Conservation (phyloP, 2,113 vertebrate genomes). For the Meles meles region DNA sequence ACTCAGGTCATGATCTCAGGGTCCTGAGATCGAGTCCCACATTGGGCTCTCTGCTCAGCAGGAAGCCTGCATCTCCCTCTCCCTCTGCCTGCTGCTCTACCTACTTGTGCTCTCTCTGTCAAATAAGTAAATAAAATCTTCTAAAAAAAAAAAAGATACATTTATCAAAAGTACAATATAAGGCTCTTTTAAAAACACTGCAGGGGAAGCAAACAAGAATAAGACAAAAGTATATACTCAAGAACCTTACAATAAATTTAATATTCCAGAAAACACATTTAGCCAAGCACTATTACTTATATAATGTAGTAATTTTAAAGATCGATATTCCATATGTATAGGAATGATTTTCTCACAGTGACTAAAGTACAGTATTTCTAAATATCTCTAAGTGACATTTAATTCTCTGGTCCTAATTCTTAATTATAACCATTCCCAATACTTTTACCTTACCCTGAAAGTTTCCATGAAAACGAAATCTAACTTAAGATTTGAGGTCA, state of each 20-base stretch:
- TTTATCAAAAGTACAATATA: constrained; percentile 13
- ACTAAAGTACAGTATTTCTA: neutral
- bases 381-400: neutral
- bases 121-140: too few species aligned
- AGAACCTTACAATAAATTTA: neutral
- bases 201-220: neutral
- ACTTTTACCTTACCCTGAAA: neutral
- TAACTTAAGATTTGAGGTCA: constrained; percentile 11
- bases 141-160: neutral
- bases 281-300: neutral
- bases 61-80: too few species aligned
- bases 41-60: too few species aligned
- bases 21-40: too few species aligned
- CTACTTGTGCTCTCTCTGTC: too few species aligned
- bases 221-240: neutral
- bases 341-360: neutral
- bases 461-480: neutral
- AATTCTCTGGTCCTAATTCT: neutral
- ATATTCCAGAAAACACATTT: constrained; percentile 31
- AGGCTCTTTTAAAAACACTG: constrained; percentile 28
- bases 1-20: too few species aligned
- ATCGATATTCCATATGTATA: neutral
- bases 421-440: constrained; percentile 21
- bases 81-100: too few species aligned
- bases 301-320: neutral